These are phyloP conservation scores for Caenorhabditis sinica DNA, from an alignment of 2,888 invertebrate genomes.

Conservation along the genomic window DNA sequence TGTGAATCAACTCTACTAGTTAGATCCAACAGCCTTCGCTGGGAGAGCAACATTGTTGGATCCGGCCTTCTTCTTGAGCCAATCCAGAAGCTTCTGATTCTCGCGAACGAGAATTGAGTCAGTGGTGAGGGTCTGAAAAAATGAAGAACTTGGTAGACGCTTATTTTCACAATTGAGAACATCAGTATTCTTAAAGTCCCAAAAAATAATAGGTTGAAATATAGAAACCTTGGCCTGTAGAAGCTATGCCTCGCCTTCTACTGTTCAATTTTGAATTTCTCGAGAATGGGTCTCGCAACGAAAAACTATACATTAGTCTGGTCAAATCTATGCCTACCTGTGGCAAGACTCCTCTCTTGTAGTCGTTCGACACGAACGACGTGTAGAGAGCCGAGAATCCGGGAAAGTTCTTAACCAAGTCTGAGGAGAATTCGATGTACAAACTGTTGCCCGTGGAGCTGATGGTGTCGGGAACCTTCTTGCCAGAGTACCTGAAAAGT, in stretches of 20 bases:
- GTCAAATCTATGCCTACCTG: constrained; percentile 7
- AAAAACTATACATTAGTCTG: no score
- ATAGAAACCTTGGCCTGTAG: no score
- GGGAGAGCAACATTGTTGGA: not conserved
- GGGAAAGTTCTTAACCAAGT: constrained; percentile 67
- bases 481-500: constrained; percentile 62
- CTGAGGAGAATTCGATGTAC: constrained; percentile 64
- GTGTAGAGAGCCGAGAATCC: constrained; percentile 66
- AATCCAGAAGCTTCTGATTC: constrained; percentile 9
- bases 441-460: constrained; percentile 55
- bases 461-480: constrained; percentile 40
- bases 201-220: no score
- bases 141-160: no score
- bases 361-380: constrained; percentile 5
- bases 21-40: constrained; percentile 5
- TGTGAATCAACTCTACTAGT: not conserved
- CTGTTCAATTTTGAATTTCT: not conserved
- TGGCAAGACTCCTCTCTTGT: constrained; percentile 52
- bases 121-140: constrained; percentile 14
- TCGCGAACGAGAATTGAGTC: constrained; percentile 1
- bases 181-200: no score
- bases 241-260: no score
- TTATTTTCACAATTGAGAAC: no score
- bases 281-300: no score
- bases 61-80: constrained; percentile 32